phyloP scores from a whole-genome alignment of 2,888 invertebrate genomes.

The Papilio gigon region DNA sequence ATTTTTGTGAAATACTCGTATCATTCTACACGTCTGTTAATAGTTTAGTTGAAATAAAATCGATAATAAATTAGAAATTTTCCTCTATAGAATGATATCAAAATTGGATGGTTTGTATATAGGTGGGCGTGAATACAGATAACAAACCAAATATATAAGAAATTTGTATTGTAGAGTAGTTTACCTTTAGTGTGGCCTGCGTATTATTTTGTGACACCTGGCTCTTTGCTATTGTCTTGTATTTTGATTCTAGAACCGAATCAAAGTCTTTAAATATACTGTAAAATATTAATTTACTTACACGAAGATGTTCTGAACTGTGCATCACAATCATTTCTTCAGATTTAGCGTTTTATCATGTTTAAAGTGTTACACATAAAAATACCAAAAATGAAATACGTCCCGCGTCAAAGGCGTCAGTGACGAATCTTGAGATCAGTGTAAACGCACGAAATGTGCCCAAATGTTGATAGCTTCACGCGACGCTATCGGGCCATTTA shows the following conservation, averaged over 20 bases:
- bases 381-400: neutral
- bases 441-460: conserved; percentile 26
- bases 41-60: neutral
- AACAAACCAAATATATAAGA: neutral
- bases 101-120: neutral
- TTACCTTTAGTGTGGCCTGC: neutral
- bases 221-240: neutral
- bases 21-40: too few species aligned
- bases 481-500: conserved; percentile 29
- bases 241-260: too few species aligned
- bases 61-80: neutral
- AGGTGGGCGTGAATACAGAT: neutral
- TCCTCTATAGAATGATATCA: neutral
- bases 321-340: neutral
- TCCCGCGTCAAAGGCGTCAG: conserved; percentile 17
- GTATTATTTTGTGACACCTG: neutral
- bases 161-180: neutral
- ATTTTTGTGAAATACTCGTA: too few species aligned
- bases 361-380: neutral
- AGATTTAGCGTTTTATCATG: neutral
- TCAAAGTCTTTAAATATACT: too few species aligned
- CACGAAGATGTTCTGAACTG: neutral
- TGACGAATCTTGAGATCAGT: conserved; percentile 31
- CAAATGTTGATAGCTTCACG: conserved; percentile 19
- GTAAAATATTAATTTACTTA: too few species aligned